Evolutionary conservation across 2,113 vertebrate genomes (phyloP), one percentile per base, ranked within the genome.

Genomic region (Coracopsis vasa): DNA sequence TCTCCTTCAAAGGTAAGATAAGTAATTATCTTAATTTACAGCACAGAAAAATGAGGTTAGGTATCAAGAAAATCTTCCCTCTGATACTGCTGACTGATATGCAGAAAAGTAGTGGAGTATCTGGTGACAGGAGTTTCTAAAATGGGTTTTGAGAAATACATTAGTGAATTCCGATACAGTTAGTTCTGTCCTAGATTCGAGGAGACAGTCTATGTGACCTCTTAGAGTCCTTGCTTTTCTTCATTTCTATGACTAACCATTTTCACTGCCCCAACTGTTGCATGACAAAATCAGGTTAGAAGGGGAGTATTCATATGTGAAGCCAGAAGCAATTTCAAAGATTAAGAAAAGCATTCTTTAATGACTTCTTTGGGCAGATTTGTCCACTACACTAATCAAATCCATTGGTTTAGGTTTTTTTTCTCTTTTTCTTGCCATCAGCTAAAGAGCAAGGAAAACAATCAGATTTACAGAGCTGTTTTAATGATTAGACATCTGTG

Each of bases 381-480:
- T 94, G 58, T 94, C 21, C 44, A 33, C 21, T 84, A 28, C 48
- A 33, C 53, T 88, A 50, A 77, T 94, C 21, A 81, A 88, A 69
- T 96, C 62, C 27, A 86, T 74, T 89, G 28, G 11, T 90, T 71
- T 85, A 65, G 24, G 2, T 10, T 41, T 50, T 41, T 71, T 67
- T 73, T 90, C 66, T 11, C 64, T 94, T 84, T 94, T 84, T 51
- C 91, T 95, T 92, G 44, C 29, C 66, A 95, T 94, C 92, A 96
- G 60, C 94, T 97, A 94, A 97, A 96, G 69, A 95, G 48, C 54
- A 74, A 91, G 71, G 84, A 95, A 86, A 69, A 45, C 90, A 96
- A 95, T 86, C 86, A 86, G 47, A 96, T 90, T 94, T 94, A 86
- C 83, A 86, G 56, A 16, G 6, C 62, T 91, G 67, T 42, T 93